A percentile compares a stretch with the other conserved stretches of the same genome.
These are phyloP conservation scores for Galeopterus variegatus DNA, from an alignment of 2,113 vertebrate species.

Conservation along the genomic window DNA sequence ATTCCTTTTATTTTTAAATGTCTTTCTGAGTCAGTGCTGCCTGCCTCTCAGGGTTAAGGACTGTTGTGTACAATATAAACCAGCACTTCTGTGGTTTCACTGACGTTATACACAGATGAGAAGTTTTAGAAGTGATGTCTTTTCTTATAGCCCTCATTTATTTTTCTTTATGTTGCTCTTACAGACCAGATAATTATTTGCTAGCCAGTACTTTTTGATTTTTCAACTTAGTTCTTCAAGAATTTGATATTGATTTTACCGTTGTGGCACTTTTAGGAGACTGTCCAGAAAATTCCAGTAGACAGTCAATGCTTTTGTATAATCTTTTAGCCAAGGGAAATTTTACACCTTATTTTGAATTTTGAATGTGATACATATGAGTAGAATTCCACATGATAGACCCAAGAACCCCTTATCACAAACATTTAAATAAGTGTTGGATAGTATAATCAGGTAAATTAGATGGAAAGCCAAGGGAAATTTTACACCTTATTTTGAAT, in stretches of 20 bases:
- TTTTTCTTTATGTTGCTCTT: neutral
- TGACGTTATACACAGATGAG: neutral
- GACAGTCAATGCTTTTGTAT: neutral
- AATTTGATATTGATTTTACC: conserved; percentile 24
- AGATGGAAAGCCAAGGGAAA: neutral
- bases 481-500: conserved; percentile 20
- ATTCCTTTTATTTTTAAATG: too few relatives aligned
- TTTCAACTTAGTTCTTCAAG: conserved; percentile 18
- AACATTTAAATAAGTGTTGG: neutral
- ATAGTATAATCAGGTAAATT: neutral
- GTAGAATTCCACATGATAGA: neutral
- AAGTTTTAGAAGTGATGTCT: neutral
- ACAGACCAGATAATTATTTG: conserved; percentile 11
- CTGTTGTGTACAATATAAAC: neutral
- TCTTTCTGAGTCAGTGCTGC: neutral
- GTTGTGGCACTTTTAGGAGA: neutral
- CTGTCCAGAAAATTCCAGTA: neutral
- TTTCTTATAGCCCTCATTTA: neutral
- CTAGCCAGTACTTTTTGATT: neutral
- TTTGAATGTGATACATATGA: neutral
- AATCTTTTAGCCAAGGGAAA: neutral
- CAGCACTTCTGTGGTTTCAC: neutral
- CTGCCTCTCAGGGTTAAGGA: neutral
- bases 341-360: conserved; percentile 20
- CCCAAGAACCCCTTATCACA: neutral